Evolutionary conservation across 2,113 vertebrate genomes (phyloP), one percentile per base, ranked within the genome.

Genomic region (Mungos mungo): DNA sequence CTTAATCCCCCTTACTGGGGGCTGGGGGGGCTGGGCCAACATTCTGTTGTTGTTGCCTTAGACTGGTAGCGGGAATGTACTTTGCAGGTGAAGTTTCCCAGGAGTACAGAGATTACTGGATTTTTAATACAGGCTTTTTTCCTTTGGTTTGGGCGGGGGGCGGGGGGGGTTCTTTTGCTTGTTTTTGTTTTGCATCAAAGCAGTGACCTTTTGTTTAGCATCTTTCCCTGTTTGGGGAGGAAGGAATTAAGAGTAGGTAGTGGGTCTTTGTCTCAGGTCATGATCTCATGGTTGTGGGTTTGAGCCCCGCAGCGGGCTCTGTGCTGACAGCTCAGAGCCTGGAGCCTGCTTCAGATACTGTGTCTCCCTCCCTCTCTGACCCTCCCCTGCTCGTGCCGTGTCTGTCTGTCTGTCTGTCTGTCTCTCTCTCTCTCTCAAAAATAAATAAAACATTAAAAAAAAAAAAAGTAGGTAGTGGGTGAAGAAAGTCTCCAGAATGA

Each of bases 1-100:
- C 25, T 69, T 25, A 9, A 7, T 4, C 3, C 1, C 15, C 21
- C 14, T 7, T 13, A 0, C 63, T 52, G 74, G 25, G 4, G 66
- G 14, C 27, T 27, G 47, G 27, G 41, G 14, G 27, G 47, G 74
- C 41, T 15, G 8, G n/a, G 65, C 25, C 6, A 13, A 33, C 13
- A 1, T 54, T n/a, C 63, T 60, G 65, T 45, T 41, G 29, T 38
- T 50, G n/a, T 60, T 65, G 18, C 76, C 21, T 57, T 41, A 2
- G 10, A 45, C 50, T 1, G n/a, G 66, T 47, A 45, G 57, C 50
- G 8, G 66, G 57, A 60, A 31, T 16, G 35, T 41, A 2, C 45
- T 82, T 93, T 68, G 29, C 60, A 50, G 13, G 4, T 18, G n/a
- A 38, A 29, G 76, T 84, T 74, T 13, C 45, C 13, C 50, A 5